A percentile compares a stretch with the other conserved stretches of the same genome.
Conservation (phyloP, 2,888 invertebrate genomes). For the Cheilosia urbana region DNA sequence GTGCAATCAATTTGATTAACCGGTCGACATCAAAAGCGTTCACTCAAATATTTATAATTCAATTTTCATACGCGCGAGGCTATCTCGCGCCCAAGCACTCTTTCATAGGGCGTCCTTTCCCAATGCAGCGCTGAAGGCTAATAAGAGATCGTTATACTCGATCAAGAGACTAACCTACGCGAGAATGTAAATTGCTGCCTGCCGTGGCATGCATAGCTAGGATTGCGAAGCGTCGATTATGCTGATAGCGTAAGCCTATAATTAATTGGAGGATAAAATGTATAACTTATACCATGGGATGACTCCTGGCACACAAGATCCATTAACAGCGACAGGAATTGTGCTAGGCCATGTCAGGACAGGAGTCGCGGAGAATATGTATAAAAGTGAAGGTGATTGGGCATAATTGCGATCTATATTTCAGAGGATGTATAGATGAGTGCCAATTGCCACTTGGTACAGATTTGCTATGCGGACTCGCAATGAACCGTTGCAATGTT, state of each 20-base stretch:
- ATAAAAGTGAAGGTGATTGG: slow-evolving; percentile 65
- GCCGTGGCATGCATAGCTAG: slow-evolving; percentile 13
- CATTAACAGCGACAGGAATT: slow-evolving; percentile 38
- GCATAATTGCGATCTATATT: slow-evolving; percentile 57
- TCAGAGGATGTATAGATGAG: slow-evolving; percentile 38
- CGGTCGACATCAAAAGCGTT: slow-evolving; percentile 40
- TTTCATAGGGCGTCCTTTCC: slow-evolving; percentile 30
- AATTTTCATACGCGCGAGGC: slow-evolving; percentile 36
- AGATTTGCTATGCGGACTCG: slow-evolving; percentile 18
- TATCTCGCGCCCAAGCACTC: slow-evolving; percentile 5
- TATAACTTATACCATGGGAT: slow-evolving; percentile 26
- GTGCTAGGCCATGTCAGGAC: slow-evolving; percentile 12
- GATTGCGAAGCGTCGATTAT: slow-evolving; percentile 39
- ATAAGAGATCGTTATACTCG: slow-evolving; percentile 15
- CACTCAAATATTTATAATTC: slow-evolving; percentile 45
- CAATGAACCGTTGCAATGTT: slow-evolving; percentile 45
- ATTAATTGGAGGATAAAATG: slow-evolving; percentile 55
- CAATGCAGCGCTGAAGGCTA: slow-evolving; percentile 9
- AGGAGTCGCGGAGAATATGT: slow-evolving; percentile 10
- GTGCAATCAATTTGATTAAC: slow-evolving; percentile 38
- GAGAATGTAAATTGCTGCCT: slow-evolving; percentile 41
- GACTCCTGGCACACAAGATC: slow-evolving; percentile 1
- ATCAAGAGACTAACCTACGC: slow-evolving; percentile 16
- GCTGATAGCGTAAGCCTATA: slow-evolving; percentile 40
- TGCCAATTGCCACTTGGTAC: slow-evolving; percentile 27